These are phyloP conservation scores for Drosophila nasuta DNA, from an alignment of 1,140 invertebrate species.

Conservation along the genomic window DNA sequence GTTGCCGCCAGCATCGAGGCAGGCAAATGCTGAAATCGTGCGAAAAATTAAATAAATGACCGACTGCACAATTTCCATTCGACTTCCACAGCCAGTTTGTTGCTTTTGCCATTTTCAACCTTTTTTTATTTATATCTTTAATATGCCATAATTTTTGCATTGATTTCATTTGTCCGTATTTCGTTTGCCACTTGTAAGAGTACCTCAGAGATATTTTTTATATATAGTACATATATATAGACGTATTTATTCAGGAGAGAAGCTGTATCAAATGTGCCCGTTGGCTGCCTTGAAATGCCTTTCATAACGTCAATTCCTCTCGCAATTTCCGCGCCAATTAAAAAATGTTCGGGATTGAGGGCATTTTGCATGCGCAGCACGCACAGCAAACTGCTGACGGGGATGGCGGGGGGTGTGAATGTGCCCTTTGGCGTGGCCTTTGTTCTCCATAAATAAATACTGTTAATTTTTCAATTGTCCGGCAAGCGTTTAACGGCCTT, in stretches of 20 bases:
- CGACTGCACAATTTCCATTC: constrained; percentile 34
- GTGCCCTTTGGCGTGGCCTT: constrained; percentile 20
- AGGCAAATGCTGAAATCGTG: constrained; percentile 76
- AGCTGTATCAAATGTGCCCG: constrained; percentile 7
- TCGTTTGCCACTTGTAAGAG: too few species aligned
- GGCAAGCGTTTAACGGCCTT: constrained; percentile 63
- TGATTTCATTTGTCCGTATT: constrained; percentile 56
- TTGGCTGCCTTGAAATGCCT: constrained; percentile 53
- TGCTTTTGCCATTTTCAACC: neutral
- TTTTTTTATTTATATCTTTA: constrained; percentile 67
- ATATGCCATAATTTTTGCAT: constrained; percentile 74
- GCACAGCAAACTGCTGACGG: constrained; percentile 35
- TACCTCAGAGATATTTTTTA: constrained; percentile 41
- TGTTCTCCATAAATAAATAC: constrained; percentile 81
- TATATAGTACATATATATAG: too few species aligned
- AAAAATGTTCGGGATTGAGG: constrained; percentile 65
- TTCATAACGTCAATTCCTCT: constrained; percentile 74
- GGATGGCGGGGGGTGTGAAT: neutral
- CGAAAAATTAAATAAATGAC: constrained; percentile 80
- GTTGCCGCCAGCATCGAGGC: constrained; percentile 13
- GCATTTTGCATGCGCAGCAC: constrained; percentile 68
- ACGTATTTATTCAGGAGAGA: constrained; percentile 16
- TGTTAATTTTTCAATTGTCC: constrained; percentile 82
- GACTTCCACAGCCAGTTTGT: neutral
- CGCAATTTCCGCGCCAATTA: constrained; percentile 78